Evolutionary conservation across 2,797 vertebrate genomes (phyloP), one percentile per base, ranked within the genome.

Genomic region (Bufotes viridis): DNA sequence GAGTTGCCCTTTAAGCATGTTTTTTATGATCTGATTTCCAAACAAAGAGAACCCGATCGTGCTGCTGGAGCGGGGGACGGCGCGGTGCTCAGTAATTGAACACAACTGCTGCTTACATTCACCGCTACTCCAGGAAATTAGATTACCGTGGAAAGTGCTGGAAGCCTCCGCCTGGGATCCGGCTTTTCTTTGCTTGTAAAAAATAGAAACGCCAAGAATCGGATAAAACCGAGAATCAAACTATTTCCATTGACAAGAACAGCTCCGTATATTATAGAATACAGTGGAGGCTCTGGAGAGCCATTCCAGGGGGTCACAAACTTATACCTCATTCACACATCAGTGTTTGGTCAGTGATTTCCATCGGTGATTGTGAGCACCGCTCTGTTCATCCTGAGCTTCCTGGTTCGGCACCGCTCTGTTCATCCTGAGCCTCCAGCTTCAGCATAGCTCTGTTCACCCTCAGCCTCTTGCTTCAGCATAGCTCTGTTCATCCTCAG

Each of bases 111-210:
- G 63, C n/a, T 24, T 26, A 63, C 61, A 63, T 63, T 63, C 61
- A n/a, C 20, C 61, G 20, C 63, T 26, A 4, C 63, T 24, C 2
- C 17, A 74, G 84, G 84, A 79, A 79, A 69, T 78, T 24, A 67
- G 24, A 70, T 79, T 18, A 80, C 34, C 58, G 18, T 17, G 29
- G 53, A 58, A 86, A 69, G 51, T 24, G 29, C 67, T 80, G 63
- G 63, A 86, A 86, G 79, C 55, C 58, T 78, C 58, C 7, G 55
- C 65, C 67, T 13, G 49, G 22, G 63, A 58, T 42, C 58, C 79
- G 61, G 26, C 10, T 69, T 69, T 69, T 26, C 12, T 79, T 53
- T 53, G 84, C 75, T 55, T 61, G 26, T 86, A 86, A 86, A 76
- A 80, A 26, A 53, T n/a, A 86, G 63, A 53, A 78, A 78, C 7